phyloP scores from a whole-genome alignment of 2,113 vertebrate genomes.

The Oenanthe melanoleuca region DNA sequence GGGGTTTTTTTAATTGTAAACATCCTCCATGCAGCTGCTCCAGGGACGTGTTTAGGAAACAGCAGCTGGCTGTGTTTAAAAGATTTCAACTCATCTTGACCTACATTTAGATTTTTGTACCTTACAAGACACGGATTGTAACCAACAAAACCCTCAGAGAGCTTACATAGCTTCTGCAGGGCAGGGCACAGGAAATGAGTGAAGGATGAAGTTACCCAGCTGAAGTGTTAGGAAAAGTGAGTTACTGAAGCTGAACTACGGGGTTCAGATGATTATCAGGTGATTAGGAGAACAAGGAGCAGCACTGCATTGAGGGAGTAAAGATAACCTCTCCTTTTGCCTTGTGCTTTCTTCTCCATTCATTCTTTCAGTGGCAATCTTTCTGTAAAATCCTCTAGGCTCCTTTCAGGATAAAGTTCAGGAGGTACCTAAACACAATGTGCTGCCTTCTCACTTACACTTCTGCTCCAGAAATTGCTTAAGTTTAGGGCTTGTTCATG shows the following conservation, averaged over 20 bases:
- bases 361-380: neutral
- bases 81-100: conserved; percentile 47
- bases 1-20: conserved; percentile 30
- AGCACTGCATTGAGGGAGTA: neutral
- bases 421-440: neutral
- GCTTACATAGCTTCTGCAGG: conserved; percentile 44
- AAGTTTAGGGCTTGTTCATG: neutral
- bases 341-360: neutral
- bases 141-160: conserved; percentile 32
- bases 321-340: conserved; percentile 13
- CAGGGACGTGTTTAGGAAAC: conserved; percentile 28
- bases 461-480: neutral
- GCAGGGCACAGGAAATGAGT: conserved; percentile 26
- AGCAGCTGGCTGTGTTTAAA: conserved; percentile 12
- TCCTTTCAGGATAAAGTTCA: neutral
- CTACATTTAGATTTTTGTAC: conserved; percentile 36
- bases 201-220: conserved; percentile 54
- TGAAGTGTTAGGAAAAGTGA: conserved; percentile 41
- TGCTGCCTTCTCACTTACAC: neutral
- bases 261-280: conserved; percentile 60
- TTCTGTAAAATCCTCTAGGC: neutral
- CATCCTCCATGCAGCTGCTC: conserved; percentile 46
- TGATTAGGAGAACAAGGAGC: conserved; percentile 29
- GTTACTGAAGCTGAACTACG: conserved; percentile 23
- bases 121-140: neutral